Conservation (phyloP, 1,140 invertebrate species). For the Zaprionus davidi region DNA sequence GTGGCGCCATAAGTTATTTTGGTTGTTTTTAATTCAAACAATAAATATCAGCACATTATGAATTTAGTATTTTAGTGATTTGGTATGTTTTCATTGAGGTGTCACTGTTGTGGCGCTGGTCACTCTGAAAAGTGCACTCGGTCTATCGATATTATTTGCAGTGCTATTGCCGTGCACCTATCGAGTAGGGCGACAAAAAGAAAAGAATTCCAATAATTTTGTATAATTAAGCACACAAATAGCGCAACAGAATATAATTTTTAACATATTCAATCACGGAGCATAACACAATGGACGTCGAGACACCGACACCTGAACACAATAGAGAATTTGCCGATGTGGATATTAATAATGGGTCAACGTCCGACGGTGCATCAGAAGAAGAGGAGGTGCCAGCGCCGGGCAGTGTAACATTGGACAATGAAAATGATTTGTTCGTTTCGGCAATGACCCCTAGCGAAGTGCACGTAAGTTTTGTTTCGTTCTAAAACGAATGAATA, state of each 20-base stretch:
- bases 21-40: slow-evolving; percentile 1
- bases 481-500: background rate
- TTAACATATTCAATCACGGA: slow-evolving; percentile 20
- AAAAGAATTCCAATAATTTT: slow-evolving; percentile 38
- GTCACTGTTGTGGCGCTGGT: slow-evolving; percentile 3
- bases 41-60: slow-evolving; percentile 33
- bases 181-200: slow-evolving; percentile 45
- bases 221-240: slow-evolving; percentile 27
- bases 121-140: slow-evolving; percentile 18
- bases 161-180: slow-evolving; percentile 25
- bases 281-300: slow-evolving; percentile 61
- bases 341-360: slow-evolving; percentile 79
- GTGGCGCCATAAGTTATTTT: slow-evolving; percentile 25
- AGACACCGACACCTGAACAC: slow-evolving; percentile 59
- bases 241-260: slow-evolving; percentile 11
- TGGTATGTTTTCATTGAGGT: slow-evolving; percentile 2
- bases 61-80: slow-evolving; percentile 29
- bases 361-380: slow-evolving; percentile 58
- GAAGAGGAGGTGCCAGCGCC: slow-evolving; percentile 79
- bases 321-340: slow-evolving; percentile 77
- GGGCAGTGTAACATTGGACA: slow-evolving; percentile 60
- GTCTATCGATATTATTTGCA: slow-evolving; percentile 35
- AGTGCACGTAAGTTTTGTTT: slow-evolving; percentile 69
- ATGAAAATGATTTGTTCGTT: slow-evolving; percentile 74
- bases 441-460: slow-evolving; percentile 69